Conservation (phyloP, 1,140 invertebrate genomes). For the Drosophila subpulchrella region DNA sequence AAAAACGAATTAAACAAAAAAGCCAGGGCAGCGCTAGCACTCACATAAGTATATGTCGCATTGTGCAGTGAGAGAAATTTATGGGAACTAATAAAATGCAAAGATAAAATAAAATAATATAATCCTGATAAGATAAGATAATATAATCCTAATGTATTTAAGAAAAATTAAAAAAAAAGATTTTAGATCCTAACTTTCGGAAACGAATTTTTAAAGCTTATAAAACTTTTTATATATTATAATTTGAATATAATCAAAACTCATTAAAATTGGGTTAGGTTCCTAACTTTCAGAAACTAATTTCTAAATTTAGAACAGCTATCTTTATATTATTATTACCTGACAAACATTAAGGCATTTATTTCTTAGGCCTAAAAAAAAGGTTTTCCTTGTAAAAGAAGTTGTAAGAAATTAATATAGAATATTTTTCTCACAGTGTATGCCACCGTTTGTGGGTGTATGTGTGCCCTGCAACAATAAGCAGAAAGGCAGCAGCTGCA, state of each 20-base stretch:
- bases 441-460: conserved; percentile 12
- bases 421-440: background rate
- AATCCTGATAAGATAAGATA: no score
- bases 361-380: no score
- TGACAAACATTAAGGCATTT: no score
- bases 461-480: conserved; percentile 31
- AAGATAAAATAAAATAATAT: background rate
- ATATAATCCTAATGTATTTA: no score
- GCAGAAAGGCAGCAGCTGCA: conserved; percentile 64
- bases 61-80: conserved; percentile 1
- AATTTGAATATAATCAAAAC: no score
- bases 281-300: no score
- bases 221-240: no score
- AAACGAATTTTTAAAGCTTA: background rate
- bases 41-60: conserved; percentile 35
- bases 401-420: background rate
- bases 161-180: no score
- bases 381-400: no score
- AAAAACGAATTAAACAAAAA: conserved; percentile 81
- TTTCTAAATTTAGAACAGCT: no score
- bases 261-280: no score
- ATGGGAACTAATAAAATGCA: background rate
- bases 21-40: conserved; percentile 51
- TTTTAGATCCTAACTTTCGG: background rate
- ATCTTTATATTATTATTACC: no score